Evolutionary conservation across 2,888 invertebrate species (phyloP), one percentile per base, ranked within the genome.

Genomic region (Noctua janthina): DNA sequence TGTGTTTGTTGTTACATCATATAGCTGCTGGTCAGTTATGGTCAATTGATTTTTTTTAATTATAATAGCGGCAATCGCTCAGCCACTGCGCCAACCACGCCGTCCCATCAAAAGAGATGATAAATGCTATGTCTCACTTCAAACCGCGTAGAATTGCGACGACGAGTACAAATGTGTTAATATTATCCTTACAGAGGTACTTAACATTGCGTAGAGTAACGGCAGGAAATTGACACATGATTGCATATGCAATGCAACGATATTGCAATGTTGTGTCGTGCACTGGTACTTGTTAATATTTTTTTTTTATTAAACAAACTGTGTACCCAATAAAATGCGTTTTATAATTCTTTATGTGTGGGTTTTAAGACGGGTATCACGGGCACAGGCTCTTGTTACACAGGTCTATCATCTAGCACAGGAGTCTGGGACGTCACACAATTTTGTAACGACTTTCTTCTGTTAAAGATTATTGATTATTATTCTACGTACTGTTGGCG

Each of bases 191-290:
- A 59, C 17, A 11, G n/a, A 35, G 10, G 15, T 6, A 6, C n/a
- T 0, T 17, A 35, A 35, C 35, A 64, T 35, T 29, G n/a, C 15
- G 20, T 43, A 49, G n/a, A 68, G 59, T 66, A 74, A 59, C 17
- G 35, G n/a, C 69, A 87, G 78, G 87, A 85, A 78, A 85, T 85
- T 86, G 84, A 75, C 54, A 83, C 43, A 75, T 39, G n/a, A 35
- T 75, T 78, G 29, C 54, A 59, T 35, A 51, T 43, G 62, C 73
- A 77, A 64, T 35, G 59, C 73, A 77, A 62, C 35, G n/a, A 54
- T 87, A 85, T 67, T 46, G 84, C 62, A 68, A 77, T 72, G 49
- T 71, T 80, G 66, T 43, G 81, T 71, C 59, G 66, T 68, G 81
- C 66, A 74, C 54, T 49, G 67, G n/a, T 74, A 11, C n/a, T 68